Evolutionary conservation across 1,140 invertebrate species (phyloP).

Genomic region (Phortica variegata): DNA sequence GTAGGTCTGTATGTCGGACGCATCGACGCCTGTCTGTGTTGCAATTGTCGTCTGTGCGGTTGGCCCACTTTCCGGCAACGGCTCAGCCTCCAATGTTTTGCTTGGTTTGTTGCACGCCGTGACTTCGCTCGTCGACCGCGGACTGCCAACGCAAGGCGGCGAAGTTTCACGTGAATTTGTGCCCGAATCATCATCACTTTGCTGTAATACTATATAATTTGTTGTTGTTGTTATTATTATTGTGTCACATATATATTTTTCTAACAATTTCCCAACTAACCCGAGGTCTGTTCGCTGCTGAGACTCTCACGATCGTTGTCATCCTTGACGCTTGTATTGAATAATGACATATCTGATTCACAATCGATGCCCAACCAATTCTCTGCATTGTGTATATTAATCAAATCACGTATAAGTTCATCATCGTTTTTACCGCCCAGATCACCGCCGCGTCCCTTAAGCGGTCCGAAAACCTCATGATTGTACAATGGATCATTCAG

Average conservation of each 20-base stretch:
- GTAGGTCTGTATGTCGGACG: slow-evolving; percentile 65
- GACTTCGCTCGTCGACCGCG: slow-evolving; percentile 2
- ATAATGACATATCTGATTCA: slow-evolving; percentile 75
- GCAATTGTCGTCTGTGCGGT: slow-evolving; percentile 68
- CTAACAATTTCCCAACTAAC: no score
- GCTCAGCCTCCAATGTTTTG: slow-evolving; percentile 57
- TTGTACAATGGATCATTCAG: slow-evolving; percentile 97
- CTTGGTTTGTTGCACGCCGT: no score
- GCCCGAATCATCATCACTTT: slow-evolving; percentile 57
- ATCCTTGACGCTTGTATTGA: slow-evolving; percentile 59
- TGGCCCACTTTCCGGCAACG: slow-evolving; percentile 74
- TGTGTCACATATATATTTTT: no score
- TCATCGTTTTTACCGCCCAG: slow-evolving; percentile 86
- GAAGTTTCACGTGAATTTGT: slow-evolving; percentile 64
- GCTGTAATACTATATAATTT: no score
- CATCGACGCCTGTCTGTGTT: slow-evolving; percentile 78
- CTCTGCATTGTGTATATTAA: slow-evolving; percentile 85
- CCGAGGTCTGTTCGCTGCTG: no score
- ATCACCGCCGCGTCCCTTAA: slow-evolving; percentile 86
- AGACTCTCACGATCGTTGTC: slow-evolving; percentile 59
- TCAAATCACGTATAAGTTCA: slow-evolving; percentile 80
- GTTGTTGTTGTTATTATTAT: no score
- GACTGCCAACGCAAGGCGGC: slow-evolving; percentile 61
- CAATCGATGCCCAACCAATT: slow-evolving; percentile 88
- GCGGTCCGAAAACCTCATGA: slow-evolving; percentile 83